Evolutionary conservation across 2,888 invertebrate species (phyloP).

Genomic region (Steinernema scapterisci): DNA sequence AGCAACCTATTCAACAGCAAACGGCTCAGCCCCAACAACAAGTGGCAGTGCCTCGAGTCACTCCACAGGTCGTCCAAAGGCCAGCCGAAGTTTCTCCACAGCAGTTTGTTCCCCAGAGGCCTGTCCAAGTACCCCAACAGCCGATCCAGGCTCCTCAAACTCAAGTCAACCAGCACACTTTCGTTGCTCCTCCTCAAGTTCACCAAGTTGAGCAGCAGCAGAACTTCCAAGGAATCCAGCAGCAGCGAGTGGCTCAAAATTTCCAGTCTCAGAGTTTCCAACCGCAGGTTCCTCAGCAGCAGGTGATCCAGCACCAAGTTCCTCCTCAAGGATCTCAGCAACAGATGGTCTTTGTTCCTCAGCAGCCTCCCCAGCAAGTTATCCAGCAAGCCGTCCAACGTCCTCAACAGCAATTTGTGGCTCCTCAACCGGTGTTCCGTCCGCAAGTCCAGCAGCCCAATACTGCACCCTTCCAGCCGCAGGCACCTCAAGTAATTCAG

Average conservation of each 20-base stretch:
- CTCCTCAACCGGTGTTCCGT: conserved; percentile 5
- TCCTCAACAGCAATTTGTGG: conserved; percentile 22
- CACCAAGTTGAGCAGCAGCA: background rate
- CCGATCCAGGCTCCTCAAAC: background rate
- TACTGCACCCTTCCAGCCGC: background rate
- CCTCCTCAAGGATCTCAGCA: conserved; percentile 17
- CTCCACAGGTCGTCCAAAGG: background rate
- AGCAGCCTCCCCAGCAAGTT: background rate
- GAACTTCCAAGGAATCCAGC: background rate
- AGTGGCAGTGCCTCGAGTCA: background rate
- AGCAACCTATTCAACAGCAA: background rate
- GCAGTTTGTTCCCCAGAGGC: conserved; percentile 15
- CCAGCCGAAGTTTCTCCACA: background rate
- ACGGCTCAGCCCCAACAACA: background rate
- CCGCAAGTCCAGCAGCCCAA: background rate
- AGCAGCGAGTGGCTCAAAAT: background rate
- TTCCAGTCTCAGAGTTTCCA: too few relatives aligned
- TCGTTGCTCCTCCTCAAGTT: conserved; percentile 1
- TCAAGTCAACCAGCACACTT: background rate
- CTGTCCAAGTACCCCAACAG: background rate
- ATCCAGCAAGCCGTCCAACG: conserved; percentile 1
- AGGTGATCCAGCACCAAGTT: background rate
- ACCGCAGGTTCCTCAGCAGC: background rate
- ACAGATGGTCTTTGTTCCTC: conserved; percentile 22
- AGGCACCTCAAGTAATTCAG: background rate